Evolutionary conservation across 2,888 invertebrate species (phyloP).

Genomic region (Chironomus riparius): DNA sequence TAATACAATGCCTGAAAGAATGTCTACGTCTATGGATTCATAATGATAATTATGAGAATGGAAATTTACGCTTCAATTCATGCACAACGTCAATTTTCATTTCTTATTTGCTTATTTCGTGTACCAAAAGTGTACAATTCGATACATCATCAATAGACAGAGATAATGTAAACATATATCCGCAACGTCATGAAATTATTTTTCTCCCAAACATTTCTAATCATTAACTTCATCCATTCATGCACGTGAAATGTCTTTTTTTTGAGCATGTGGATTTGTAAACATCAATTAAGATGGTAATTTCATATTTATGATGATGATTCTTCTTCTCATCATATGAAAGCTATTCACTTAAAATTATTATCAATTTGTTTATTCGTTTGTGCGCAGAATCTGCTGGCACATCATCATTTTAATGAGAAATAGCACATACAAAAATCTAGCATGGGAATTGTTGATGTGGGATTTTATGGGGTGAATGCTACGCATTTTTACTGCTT

Average conservation of each 20-base stretch:
- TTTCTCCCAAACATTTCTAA: background rate
- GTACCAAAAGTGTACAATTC: background rate
- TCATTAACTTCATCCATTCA: background rate
- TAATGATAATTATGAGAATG: background rate
- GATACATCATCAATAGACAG: background rate
- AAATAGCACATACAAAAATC: too few species aligned
- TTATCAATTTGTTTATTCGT: background rate
- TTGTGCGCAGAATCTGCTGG: conserved; percentile 1
- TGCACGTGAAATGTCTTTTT: background rate
- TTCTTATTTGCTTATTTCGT: background rate
- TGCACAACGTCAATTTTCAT: background rate
- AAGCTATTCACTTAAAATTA: background rate
- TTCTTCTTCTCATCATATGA: background rate
- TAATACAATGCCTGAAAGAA: too few species aligned
- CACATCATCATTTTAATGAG: background rate
- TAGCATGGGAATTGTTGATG: too few species aligned
- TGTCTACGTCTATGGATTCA: too few species aligned
- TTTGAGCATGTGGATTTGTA: background rate
- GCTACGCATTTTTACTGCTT: too few species aligned
- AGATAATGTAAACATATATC: background rate
- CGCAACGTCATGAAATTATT: background rate
- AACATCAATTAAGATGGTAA: background rate
- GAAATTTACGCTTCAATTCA: background rate
- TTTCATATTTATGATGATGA: background rate
- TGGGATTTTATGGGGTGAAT: too few species aligned